Conservation (phyloP, 2,113 vertebrate genomes). For the Ptyas mucosa region DNA sequence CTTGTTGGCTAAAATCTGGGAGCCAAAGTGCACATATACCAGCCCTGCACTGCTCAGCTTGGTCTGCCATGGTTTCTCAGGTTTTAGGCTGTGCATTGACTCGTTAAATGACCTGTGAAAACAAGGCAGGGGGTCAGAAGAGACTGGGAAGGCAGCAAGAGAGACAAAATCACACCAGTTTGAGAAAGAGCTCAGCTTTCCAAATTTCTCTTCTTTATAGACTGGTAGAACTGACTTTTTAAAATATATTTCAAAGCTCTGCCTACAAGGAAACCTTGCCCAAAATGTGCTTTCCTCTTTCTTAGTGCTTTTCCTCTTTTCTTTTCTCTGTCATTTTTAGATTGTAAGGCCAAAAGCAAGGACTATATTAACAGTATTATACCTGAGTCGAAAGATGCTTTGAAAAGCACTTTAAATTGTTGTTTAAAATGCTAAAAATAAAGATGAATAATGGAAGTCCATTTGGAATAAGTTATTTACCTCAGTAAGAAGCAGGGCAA, state of each 20-base stretch:
- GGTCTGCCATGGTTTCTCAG: slow-evolving; percentile 87
- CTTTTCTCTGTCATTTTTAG: not conserved
- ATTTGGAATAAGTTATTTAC: not conserved
- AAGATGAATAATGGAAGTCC: not conserved
- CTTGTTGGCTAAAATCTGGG: slow-evolving; percentile 74
- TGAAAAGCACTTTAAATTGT: not conserved
- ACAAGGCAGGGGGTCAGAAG: not conserved
- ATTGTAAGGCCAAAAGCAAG: not conserved
- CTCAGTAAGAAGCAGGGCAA: not conserved
- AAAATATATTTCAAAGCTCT: not conserved
- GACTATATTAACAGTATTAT: not conserved
- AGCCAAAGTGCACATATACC: slow-evolving; percentile 88
- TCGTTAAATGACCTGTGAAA: slow-evolving; percentile 78
- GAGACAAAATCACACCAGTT: not conserved
- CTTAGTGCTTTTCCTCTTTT: not conserved
- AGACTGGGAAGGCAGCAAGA: not conserved
- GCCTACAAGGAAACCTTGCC: not conserved
- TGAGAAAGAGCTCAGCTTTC: not conserved
- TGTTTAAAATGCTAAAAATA: not conserved
- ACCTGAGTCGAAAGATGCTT: not conserved
- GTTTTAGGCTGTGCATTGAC: slow-evolving; percentile 81
- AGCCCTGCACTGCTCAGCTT: slow-evolving; percentile 94
- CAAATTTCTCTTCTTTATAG: not conserved
- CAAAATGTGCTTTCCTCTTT: not conserved
- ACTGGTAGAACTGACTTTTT: not conserved